Evolutionary conservation across 1,140 invertebrate species (phyloP), one percentile per base, ranked within the genome.

Genomic region (Solen grandis): DNA sequence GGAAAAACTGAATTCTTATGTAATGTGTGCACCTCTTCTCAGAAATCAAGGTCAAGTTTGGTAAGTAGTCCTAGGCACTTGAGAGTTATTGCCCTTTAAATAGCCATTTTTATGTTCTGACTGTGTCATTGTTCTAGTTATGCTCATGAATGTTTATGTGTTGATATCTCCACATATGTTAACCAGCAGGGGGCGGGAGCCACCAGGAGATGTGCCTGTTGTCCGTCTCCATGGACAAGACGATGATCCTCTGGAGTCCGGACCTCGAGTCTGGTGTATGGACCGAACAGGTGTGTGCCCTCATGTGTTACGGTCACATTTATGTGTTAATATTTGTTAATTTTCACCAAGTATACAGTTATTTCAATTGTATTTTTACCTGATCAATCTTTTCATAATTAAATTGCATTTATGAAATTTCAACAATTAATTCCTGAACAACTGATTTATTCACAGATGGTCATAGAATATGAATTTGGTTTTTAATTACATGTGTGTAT

Each of bases 151-250:
- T 10, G 19, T 46, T 46, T 19, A 8, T 19, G 8, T 8, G 8
- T 19, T 10, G 41, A 46, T 46, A 19, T 8, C 41, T 46, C 41
- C 8, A 19, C 41, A 46, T 46, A n/a, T n/a, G n/a, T n/a, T n/a
- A n/a, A n/a, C n/a, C n/a, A n/a, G 50, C 59, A 75, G 77, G 82
- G 59, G 65, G 41, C 25, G 25, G 31, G 35, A 19, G 57, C 13
- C 74, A 68, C 29, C 87, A 91, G 72, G 86, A 88, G 31, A 78
- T 93, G 84, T 79, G 87, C 75, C 90, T 99, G n/a, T 92, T 99
- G 0, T 98, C 98, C 0, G 95, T 96, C 27, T 99, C 97, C 0
- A 95, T 99, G 87, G 98, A 99, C 91, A 99, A 99, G 91, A 97
- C 96, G 0, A 94, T 99, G 87, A 96, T 99, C 25, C 93, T 99